phyloP scores from a whole-genome alignment of 2,113 vertebrate genomes.

The Petromus typicus region DNA sequence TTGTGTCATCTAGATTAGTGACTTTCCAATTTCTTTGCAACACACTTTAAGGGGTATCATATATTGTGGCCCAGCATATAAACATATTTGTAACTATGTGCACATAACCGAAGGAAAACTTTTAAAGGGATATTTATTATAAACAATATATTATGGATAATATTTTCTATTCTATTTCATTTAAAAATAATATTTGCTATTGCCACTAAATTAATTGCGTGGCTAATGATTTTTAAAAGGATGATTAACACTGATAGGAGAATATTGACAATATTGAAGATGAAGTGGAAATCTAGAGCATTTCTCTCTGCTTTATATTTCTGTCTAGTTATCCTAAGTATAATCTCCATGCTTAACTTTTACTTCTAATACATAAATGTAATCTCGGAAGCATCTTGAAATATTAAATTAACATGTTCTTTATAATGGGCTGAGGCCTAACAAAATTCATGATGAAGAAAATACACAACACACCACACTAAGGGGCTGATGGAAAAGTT shows the following conservation, averaged over 20 bases:
- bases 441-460: background rate
- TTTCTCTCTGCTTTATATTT: background rate
- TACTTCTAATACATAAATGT: background rate
- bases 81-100: background rate
- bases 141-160: background rate
- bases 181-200: background rate
- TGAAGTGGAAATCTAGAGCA: background rate
- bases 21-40: background rate
- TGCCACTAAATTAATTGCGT: background rate
- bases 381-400: background rate
- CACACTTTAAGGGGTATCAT: background rate
- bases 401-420: background rate
- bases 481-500: background rate
- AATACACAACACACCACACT: background rate
- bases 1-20: background rate
- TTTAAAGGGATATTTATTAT: background rate
- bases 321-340: background rate
- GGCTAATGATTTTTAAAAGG: background rate
- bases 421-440: background rate
- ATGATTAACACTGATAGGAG: background rate
- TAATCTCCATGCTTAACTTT: background rate
- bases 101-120: background rate
- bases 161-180: background rate
- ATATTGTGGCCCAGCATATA: background rate
- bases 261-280: background rate